Evolutionary conservation across 2,888 invertebrate species (phyloP), one percentile per base, ranked within the genome.

Genomic region (Lamellibrachia columna): DNA sequence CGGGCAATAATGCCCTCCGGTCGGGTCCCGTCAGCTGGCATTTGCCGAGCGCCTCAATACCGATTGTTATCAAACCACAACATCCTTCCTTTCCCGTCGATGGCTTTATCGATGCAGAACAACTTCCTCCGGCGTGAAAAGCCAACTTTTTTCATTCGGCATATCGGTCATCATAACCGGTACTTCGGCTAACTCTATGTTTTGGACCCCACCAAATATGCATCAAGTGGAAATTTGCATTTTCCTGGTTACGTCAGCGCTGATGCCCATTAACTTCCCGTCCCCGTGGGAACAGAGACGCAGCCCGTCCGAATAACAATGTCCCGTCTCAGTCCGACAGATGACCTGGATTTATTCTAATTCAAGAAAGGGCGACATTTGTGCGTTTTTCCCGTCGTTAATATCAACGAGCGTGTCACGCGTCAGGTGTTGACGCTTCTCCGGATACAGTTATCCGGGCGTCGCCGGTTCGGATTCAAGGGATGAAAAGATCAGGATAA

Each of bases 401-500:
- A 1, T 40, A 15, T 11, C 75, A 3, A 22, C 75, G 75, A 15
- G 15, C 75, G n/a, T 15, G 15, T 4, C 3, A 6, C 75, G 6
- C 75, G 22, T 75, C 75, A 75, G 75, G 75, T 22, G 75, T 15
- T 75, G 75, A 22, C n/a, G 15, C 75, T 6, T 15, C 22, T 22
- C 15, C 15, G 75, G 75, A 75, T 75, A 75, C n/a, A 75, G 15
- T 22, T 75, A 75, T 22, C 75, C 75, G 75, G 75, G 75, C 75
- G 75, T 75, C 22, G n/a, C 75, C 75, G 75, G 22, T 6, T 22
- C 75, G 75, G 75, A 3, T 75, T 75, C 75, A 22, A 75, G 75
- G 75, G 75, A 75, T 75, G 75, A 75, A 75, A 75, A 75, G 75
- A 75, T 75, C 75, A n/a, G 75, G 75, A 75, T 75, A 75, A 75